Evolutionary conservation across 2,888 invertebrate species (phyloP), one percentile per base, ranked within the genome.

Genomic region (Sphaerophoria taeniata): DNA sequence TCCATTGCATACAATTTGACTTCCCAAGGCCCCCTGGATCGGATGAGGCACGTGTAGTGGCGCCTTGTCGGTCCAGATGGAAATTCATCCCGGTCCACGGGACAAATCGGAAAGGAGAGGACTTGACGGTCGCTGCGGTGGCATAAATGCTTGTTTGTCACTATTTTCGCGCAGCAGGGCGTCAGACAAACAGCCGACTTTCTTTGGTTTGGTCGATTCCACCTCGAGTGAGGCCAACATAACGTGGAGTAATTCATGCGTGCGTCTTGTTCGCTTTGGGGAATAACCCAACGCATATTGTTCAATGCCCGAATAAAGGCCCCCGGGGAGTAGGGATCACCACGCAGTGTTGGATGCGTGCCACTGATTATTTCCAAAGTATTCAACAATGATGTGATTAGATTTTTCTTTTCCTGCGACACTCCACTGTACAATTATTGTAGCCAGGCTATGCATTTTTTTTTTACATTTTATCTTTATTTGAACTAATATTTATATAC

Each of bases 181-280:
- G 91, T 96, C 96, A 0, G 96, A 96, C 2, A 96, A 93, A 88
- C 96, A 95, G 56, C 96, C 96, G 61, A 91, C 81, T 81, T 91
- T 91, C 45, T 91, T 91, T 0, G 92, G 91, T 47, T 91, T 88
- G 14, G 89, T 88, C 5, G 94, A 94, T 92, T 99, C 98, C 90
- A 98, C 97, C 90, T 98, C 98, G 63, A 98, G 93, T 12, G 98
- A 97, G n/a, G 96, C 95, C 9, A 98, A 93, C 88, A 99, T 93
- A 7, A 98, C 96, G 91, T 98, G 97, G 88, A 98, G 95, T 69
- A 99, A 92, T 92, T 99, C 98, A 90, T 98, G 98, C n/a, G n/a
- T 0, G 98, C 97, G 92, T 99, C 99, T 92, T 98, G 96, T 92
- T 98, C 97, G 87, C 97, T 97, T 87, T 97, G 97, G 0, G 97